phyloP scores from a whole-genome alignment of 2,113 vertebrate species.

The Rhombomys opimus region DNA sequence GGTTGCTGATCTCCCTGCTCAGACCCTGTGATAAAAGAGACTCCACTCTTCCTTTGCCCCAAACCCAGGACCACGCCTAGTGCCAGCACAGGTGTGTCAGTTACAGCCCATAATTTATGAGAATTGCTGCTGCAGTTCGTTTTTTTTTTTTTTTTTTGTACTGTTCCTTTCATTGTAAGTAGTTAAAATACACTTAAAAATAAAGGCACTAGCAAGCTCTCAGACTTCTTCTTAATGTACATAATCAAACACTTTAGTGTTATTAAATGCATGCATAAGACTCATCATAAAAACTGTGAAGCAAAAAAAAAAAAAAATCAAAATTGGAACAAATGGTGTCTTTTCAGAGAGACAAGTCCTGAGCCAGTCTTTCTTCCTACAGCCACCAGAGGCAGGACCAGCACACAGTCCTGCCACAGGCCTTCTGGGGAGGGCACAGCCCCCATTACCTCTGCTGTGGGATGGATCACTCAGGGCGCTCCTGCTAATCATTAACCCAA shows the following conservation, averaged over 20 bases:
- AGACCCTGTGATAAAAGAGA: slow-evolving; percentile 23
- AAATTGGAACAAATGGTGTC: slow-evolving; percentile 79
- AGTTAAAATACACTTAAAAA: slow-evolving; percentile 85
- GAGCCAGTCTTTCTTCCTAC: slow-evolving; percentile 72
- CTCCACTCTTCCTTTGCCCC: neutral
- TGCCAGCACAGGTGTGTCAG: slow-evolving; percentile 59
- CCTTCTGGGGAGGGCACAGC: neutral
- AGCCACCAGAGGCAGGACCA: neutral
- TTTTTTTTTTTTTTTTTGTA: slow-evolving; percentile 68
- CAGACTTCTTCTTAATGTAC: slow-evolving; percentile 80
- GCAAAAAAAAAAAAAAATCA: slow-evolving; percentile 65
- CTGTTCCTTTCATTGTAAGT: slow-evolving; percentile 82
- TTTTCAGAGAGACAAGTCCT: slow-evolving; percentile 67
- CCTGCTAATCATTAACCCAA: slow-evolving; percentile 88
- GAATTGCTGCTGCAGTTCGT: slow-evolving; percentile 66
- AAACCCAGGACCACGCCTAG: neutral
- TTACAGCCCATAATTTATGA: slow-evolving; percentile 79
- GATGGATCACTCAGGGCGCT: slow-evolving; percentile 76
- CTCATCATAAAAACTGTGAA: slow-evolving; percentile 77
- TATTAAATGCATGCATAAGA: slow-evolving; percentile 78
- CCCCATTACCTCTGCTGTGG: slow-evolving; percentile 54
- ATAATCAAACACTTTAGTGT: slow-evolving; percentile 81
- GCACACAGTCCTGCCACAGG: neutral
- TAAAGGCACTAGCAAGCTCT: slow-evolving; percentile 80
- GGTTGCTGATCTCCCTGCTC: neutral